Evolutionary conservation across 2,888 invertebrate species (phyloP).

Genomic region (Drosophila nr. medialis): DNA sequence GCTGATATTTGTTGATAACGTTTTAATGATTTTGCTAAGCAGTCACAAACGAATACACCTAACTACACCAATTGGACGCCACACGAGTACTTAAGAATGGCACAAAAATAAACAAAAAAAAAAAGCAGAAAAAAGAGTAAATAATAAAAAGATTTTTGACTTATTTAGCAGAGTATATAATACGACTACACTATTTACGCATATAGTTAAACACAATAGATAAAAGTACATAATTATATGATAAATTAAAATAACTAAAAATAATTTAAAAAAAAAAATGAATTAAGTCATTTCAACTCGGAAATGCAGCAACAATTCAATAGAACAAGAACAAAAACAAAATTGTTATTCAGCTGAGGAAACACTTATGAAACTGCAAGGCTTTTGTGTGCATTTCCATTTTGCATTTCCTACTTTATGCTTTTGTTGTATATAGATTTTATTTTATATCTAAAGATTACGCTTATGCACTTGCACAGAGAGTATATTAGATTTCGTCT

Average conservation of each 20-base stretch:
- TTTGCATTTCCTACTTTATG: neutral
- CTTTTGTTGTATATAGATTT: neutral
- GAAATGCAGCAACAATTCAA: slow-evolving; percentile 14
- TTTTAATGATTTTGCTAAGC: slow-evolving; percentile 55
- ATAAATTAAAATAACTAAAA: neutral
- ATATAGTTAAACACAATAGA: neutral
- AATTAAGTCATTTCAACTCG: slow-evolving; percentile 23
- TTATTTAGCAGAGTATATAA: neutral
- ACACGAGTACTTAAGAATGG: slow-evolving; percentile 22
- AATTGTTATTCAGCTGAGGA: neutral
- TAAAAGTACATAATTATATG: neutral
- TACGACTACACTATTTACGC: neutral
- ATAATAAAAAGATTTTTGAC: slow-evolving; percentile 8
- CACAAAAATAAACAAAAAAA: neutral
- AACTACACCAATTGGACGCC: slow-evolving; percentile 9
- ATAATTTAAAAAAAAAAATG: neutral
- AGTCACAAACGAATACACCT: neutral
- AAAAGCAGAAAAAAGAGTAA: neutral
- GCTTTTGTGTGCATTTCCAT: neutral
- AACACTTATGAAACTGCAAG: neutral
- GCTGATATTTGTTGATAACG: slow-evolving; percentile 49
- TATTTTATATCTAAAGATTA: slow-evolving; percentile 1
- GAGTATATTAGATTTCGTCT: neutral
- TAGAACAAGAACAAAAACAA: neutral
- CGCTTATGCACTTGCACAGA: neutral